phyloP scores from a whole-genome alignment of 2,113 vertebrate genomes.

The Platysternon megacephalum region DNA sequence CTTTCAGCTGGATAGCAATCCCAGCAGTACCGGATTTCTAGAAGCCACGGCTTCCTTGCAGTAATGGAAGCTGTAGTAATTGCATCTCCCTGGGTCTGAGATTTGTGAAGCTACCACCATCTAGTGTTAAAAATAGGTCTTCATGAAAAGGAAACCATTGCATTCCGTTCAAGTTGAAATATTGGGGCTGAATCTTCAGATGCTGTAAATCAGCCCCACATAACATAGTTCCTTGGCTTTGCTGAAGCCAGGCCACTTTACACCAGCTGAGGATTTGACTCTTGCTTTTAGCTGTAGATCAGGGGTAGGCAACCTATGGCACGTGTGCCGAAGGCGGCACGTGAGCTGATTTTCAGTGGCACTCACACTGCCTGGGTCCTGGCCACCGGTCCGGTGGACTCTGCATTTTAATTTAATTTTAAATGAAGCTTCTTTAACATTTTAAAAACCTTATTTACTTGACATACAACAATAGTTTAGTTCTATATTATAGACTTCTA shows the following conservation, averaged over 20 bases:
- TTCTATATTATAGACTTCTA: too few relatives aligned
- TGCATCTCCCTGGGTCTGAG: not conserved
- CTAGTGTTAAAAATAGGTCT: not conserved
- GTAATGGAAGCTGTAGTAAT: not conserved
- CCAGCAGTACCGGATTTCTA: not conserved
- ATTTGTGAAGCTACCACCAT: not conserved
- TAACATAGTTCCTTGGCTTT: not conserved
- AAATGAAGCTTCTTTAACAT: too few relatives aligned
- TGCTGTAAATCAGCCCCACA: too few relatives aligned
- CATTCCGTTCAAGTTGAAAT: not conserved
- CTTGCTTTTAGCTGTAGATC: not conserved
- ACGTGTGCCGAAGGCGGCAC: too few relatives aligned
- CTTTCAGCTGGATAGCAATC: too few relatives aligned
- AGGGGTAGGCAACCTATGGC: too few relatives aligned
- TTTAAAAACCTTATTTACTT: too few relatives aligned
- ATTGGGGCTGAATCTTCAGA: not conserved
- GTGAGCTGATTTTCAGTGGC: too few relatives aligned
- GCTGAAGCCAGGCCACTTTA: not conserved
- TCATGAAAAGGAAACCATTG: fast-evolving
- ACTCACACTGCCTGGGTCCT: too few relatives aligned
- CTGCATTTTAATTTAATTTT: too few relatives aligned
- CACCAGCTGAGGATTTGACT: not conserved
- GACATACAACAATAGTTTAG: too few relatives aligned
- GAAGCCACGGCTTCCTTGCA: fast-evolving
- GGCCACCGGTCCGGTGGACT: too few relatives aligned